Evolutionary conservation across 2,888 invertebrate species (phyloP), one percentile per base, ranked within the genome.

Genomic region (Drosophila anceps): DNA sequence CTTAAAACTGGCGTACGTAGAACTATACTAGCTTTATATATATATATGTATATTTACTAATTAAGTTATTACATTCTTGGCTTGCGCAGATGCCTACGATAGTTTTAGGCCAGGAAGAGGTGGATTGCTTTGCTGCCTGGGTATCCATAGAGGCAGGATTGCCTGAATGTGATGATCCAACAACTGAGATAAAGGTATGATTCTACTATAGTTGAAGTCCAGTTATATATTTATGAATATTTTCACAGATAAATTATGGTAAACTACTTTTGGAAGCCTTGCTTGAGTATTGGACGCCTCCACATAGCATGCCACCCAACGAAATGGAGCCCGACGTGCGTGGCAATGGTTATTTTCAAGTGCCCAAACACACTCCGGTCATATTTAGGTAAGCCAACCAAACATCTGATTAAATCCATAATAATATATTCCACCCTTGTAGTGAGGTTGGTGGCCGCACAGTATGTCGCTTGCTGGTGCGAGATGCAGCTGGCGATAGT

Each of bases 81-180:
- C 72, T 67, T 43, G 78, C 91, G 10, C 79, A 97, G 97, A 97
- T 99, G 97, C 94, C 99, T 88, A 99, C 99, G 10, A 98, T 99
- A 92, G 99, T 99, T 91, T 94, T 99, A 84, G 97, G 97, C 0
- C 97, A 98, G 93, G 99, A 99, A 92, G 99, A 99, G 93, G 97
- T 97, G 1, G 99, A 99, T 92, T 99, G 99, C 92, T 97, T 99
- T 90, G 96, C 98, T 41, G 99, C 99, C 0, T 99, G 99, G 99
- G 98, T 99, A 5, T 98, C 99, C 57, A 98, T 98, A 0, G 99
- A 99, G 92, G 97, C 98, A 29, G 98, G 98, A 0, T 94, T 99
- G 81, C 96, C 96, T 94, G 95, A 95, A 94, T 95, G 93, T 82
- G 92, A 92, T 37, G 92, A 93, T 73, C 91, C 92, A 57, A 91